Evolutionary conservation across 2,113 vertebrate genomes (phyloP), one percentile per base, ranked within the genome.

Genomic region (Lagenorhynchus albirostris): DNA sequence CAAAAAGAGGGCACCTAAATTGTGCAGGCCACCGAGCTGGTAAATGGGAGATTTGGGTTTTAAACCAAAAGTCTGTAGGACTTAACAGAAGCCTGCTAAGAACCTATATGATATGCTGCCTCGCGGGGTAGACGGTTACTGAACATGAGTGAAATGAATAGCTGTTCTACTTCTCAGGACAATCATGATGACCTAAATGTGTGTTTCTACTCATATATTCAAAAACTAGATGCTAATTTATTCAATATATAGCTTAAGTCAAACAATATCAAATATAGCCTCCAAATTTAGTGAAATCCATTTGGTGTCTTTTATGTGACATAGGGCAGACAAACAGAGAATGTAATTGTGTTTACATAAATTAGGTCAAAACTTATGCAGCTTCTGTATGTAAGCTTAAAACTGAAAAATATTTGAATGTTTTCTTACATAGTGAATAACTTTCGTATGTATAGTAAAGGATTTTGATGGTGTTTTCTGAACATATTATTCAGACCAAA

Each of bases 381-480:
- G 15, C 1, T 62, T 41, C 58, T 80, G 5, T 80, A 21, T 15
- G 29, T 74, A 77, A 10, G 10, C 41, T 94, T 70, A 95, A 93
- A 94, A 41, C 47, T 87, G 6, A 20, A 88, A 73, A 83, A 85
- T 91, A 93, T 84, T 94, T 86, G 63, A 80, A 31, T 79, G 21
- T 4, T 92, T 74, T 81, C 26, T 50, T 79, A 38, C 7, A 33
- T 20, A 83, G 2, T 55, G 18, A 93, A 41, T 89, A 47, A 80
- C 65, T 77, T 65, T 74, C 50, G 20, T 38, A 65, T 91, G n/a
- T 62, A 74, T 71, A n/a, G 70, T 67, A 53, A 85, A 79, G 50
- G 53, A 20, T 93, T 91, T 96, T 47, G 38, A 83, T 36, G 26
- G 18, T 74, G 8, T 87, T 94, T 87, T 92, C 29, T 63, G n/a